These are phyloP conservation scores for Calliphora vicina DNA, from an alignment of 1,140 invertebrate genomes.

Conservation along the genomic window DNA sequence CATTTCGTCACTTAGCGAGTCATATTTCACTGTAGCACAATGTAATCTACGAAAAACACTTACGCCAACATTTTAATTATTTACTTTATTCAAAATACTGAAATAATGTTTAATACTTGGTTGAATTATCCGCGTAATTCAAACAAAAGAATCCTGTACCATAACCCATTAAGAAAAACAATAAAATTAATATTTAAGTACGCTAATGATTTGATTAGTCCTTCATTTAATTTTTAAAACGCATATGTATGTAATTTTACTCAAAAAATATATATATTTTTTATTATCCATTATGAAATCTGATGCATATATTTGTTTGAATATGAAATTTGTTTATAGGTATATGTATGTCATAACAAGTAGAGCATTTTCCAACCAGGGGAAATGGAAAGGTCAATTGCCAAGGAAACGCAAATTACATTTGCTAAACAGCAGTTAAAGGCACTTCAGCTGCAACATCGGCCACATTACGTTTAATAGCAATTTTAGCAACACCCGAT, in stretches of 20 bases:
- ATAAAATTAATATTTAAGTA: too few species aligned
- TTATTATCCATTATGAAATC: constrained; percentile 1
- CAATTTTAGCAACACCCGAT: constrained; percentile 60
- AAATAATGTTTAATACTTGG: too few species aligned
- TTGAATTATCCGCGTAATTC: too few species aligned
- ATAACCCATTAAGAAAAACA: too few species aligned
- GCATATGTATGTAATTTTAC: neutral
- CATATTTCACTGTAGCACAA: too few species aligned
- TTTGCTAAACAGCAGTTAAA: neutral
- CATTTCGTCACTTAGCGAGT: too few species aligned
- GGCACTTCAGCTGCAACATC: constrained; percentile 21
- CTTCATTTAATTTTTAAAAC: neutral
- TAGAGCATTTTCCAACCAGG: neutral
- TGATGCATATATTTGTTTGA: neutral
- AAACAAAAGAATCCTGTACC: too few species aligned
- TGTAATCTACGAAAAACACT: too few species aligned
- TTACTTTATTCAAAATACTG: too few species aligned
- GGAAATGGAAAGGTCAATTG: neutral
- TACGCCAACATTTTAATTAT: too few species aligned
- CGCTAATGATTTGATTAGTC: too few species aligned
- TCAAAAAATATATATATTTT: neutral
- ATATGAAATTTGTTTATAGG: neutral
- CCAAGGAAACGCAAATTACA: neutral
- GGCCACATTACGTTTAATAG: constrained; percentile 49
- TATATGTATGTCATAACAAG: too few species aligned